Evolutionary conservation across 2,113 vertebrate species (phyloP).

Genomic region (Donacobius atricapilla): DNA sequence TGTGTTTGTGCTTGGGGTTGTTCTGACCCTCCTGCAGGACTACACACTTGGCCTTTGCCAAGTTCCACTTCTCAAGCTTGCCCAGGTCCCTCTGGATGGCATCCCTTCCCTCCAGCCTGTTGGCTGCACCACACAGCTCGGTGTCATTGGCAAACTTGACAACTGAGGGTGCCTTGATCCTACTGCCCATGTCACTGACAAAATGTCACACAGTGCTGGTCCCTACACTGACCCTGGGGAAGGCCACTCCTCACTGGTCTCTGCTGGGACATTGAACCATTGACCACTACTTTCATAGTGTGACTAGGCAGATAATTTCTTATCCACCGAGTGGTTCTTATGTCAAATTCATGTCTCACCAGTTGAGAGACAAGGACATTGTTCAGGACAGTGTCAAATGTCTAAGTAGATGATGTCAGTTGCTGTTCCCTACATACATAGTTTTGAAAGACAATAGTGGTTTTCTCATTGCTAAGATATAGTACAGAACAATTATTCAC

Average conservation of each 20-base stretch:
- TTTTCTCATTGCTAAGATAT: neutral
- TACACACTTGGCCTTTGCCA: neutral
- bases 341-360: neutral
- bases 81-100: neutral
- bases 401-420: neutral
- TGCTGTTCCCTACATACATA: neutral
- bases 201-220: neutral
- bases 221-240: neutral
- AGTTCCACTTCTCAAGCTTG: neutral
- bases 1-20: neutral
- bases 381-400: neutral
- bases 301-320: neutral
- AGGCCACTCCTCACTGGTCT: neutral
- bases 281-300: neutral
- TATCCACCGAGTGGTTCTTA: accelerated
- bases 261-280: neutral
- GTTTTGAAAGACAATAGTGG: neutral
- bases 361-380: neutral
- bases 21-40: neutral
- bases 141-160: neutral
- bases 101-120: neutral
- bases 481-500: neutral
- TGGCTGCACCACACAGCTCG: neutral
- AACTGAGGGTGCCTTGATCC: neutral
- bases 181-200: neutral